These are phyloP conservation scores for Martes martes DNA, from an alignment of 2,113 vertebrate genomes.

Conservation along the genomic window DNA sequence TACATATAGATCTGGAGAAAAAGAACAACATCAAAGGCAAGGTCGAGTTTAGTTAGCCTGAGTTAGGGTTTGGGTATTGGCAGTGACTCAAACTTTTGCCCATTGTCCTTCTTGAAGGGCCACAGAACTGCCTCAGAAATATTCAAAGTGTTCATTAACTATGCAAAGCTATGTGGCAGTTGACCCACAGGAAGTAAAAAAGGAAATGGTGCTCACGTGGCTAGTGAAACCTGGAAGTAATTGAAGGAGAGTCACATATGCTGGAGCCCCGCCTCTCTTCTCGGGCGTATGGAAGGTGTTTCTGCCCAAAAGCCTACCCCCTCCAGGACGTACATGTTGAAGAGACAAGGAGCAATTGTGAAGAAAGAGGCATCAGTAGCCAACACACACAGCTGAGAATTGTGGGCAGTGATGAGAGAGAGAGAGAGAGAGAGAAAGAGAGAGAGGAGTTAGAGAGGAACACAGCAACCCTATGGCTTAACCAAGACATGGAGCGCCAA, in stretches of 20 bases:
- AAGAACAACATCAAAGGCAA: neutral
- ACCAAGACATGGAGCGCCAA: neutral
- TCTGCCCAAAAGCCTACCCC: neutral
- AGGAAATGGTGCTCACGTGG: neutral
- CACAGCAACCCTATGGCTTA: neutral
- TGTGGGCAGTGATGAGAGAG: neutral
- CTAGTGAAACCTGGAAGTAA: constrained; percentile 52
- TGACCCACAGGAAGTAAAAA: constrained; percentile 51
- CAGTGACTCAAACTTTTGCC: neutral
- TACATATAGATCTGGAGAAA: neutral
- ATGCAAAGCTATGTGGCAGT: neutral
- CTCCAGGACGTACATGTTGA: neutral
- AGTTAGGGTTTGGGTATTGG: neutral
- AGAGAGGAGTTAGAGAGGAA: neutral
- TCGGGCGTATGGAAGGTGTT: neutral
- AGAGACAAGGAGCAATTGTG: neutral
- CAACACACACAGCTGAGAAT: neutral
- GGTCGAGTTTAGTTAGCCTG: neutral
- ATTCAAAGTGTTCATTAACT: neutral
- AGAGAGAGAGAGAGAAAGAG: neutral
- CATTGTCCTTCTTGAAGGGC: neutral
- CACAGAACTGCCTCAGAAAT: neutral
- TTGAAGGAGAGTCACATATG: neutral
- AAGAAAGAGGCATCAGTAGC: neutral
- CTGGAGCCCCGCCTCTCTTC: neutral